Base-by-base conservation (phyloP, 2,888 invertebrate genomes). In the Choreutis nemorana region DNA sequence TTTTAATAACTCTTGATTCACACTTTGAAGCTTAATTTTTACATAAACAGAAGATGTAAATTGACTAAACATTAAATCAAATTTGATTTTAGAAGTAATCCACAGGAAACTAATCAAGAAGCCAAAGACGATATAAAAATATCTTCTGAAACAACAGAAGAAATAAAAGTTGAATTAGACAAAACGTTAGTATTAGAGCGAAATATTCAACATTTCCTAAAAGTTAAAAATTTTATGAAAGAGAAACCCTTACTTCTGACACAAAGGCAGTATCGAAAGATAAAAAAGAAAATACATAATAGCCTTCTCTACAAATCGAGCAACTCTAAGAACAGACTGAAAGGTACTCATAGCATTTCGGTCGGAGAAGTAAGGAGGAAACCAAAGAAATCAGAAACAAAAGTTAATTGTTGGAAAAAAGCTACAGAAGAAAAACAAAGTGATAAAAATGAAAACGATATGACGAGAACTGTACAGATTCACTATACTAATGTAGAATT, bases 231-330 rank as follows among this genome's bases (percentile, higher is more conserved):
- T 29, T 50, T 52, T 29, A 42, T 49, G 7, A 64, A 59, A 35
- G 52, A 56, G 26, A 66, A 55, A 33, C 56, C 63, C 2, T 65
- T 73, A 18, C 36, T 55, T 14, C 40, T 72, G 9, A 51, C 71
- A 1, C 47, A 52, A 13, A 57, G 56, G 39, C 75, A 75, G 44
- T 72, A 71, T 24, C 42, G 53, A 2, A 70, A 60, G 52, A 52
- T 75, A 3, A 72, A 59, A 36, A 59, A 40, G 42, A 56, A 53
- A 2, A 60, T 71, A 28, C 55, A 58, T 34, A 53, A 40, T 33
- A 51, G 44, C 1, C 39, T 45, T 26, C 29, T 26, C 15, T 45
- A 30, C 23, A 54, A 34, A 32, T 35, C 33, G 14, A 33, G 29
- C 27, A 13, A 20, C 28, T 26, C 26, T 21, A 23, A 26, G 30